Base-by-base conservation (phyloP, 2,888 invertebrate genomes). In the Trimorus sp. region DNA sequence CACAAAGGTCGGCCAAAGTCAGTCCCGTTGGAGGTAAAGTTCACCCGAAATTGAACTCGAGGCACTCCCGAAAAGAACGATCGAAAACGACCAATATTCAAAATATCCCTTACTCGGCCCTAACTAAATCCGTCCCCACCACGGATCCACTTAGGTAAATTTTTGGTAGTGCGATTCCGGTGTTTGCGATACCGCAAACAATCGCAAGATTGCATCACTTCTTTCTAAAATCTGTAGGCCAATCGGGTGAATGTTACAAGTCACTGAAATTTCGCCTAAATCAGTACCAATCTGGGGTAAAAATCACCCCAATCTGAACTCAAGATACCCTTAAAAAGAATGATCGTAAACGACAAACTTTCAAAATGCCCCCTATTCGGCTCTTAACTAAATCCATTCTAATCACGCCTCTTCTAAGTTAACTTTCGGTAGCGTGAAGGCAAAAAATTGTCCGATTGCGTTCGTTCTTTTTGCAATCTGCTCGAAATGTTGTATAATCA, bases 241-340 rank as follows among this genome's bases (percentile, higher is more conserved):
- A n/a, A 89, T 0, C 87, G 89, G 40, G 88, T 83, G 37, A 86
- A 91, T 78, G 86, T 86, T 11, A 86, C 87, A 60, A 91, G 91
- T 83, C 90, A 91, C 56, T 90, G 89, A 71, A 89, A 90, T 63
- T 63, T 80, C 12, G 70, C 81, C 8, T 88, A 89, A 66, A 59
- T 74, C 11, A 82, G 69, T 70, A 69, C 82, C 9, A 68, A n/a
- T 78, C 66, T 70, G 56, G 70, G 80, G 83, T 83, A 56, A 81
- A 66, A 53, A 45, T 26, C 26, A 37, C 36, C 42, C 26, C 26
- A 26, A 1, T 26, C 4, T 4, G 4, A 26, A 26, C 26, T 26
- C 4, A 26, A 26, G 2, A 26, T 26, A 3, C 26, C 2, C 26
- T 4, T 4, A 26, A 26, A 26, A 26, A 26, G 26, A 26, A 26